A percentile compares a stretch with the other conserved stretches of the same genome.
These are phyloP conservation scores for Dolichoris vasculosae DNA, from an alignment of 1,140 invertebrate genomes.

Conservation along the genomic window DNA sequence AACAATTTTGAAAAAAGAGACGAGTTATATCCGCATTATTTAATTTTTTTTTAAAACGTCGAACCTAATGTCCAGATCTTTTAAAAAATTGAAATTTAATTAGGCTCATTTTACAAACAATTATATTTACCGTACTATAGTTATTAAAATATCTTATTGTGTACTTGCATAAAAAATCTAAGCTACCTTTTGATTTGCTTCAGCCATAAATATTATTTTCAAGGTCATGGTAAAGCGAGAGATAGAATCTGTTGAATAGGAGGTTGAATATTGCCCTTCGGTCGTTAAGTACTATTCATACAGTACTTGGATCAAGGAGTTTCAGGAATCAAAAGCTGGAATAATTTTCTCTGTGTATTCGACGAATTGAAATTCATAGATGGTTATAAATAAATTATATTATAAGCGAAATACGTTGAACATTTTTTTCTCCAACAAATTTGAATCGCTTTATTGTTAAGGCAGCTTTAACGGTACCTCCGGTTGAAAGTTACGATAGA, in stretches of 20 bases:
- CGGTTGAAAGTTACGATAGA: no score
- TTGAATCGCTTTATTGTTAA: no score
- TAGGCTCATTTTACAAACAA: background rate
- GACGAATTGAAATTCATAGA: background rate
- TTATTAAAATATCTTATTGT: conserved; percentile 19
- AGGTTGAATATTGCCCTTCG: conserved; percentile 14
- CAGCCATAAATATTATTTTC: conserved; percentile 30
- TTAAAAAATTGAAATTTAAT: background rate
- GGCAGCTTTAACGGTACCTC: no score
- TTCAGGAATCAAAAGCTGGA: background rate
- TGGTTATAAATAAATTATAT: no score
- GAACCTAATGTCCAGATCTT: no score
- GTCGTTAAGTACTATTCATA: background rate
- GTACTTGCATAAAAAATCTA: conserved; percentile 22
- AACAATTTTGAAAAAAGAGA: no score
- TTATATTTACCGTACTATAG: background rate
- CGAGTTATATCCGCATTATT: no score
- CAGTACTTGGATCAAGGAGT: conserved; percentile 32
- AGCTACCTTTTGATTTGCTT: background rate
- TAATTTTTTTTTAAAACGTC: no score
- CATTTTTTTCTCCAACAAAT: no score
- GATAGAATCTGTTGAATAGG: background rate
- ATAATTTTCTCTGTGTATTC: background rate
- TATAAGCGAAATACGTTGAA: no score
- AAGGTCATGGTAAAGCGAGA: conserved; percentile 20